Evolutionary conservation across 2,888 invertebrate species (phyloP).

Genomic region (Eristalinus aeneus): DNA sequence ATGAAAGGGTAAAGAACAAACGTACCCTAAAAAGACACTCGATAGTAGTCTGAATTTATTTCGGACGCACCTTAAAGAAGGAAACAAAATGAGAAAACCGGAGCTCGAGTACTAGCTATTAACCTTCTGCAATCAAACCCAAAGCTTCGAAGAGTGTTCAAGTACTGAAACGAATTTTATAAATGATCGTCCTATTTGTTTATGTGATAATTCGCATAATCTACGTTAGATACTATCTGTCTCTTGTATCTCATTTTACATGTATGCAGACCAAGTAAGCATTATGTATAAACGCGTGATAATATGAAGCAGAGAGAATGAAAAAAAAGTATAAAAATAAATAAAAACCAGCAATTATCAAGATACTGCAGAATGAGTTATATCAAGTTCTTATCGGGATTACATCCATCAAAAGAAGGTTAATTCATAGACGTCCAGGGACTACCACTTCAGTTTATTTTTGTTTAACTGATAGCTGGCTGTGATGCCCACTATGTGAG

Average conservation of each 20-base stretch:
- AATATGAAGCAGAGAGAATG: not conserved
- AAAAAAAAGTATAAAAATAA: not conserved
- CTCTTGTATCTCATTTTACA: not conserved
- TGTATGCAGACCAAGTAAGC: not conserved
- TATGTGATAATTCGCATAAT: conserved; percentile 65
- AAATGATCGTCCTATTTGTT: conserved; percentile 56
- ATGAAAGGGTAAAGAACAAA: not conserved
- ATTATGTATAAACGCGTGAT: not conserved
- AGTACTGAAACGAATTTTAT: conserved; percentile 54
- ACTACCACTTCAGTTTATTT: conserved; percentile 28
- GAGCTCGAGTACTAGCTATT: no score
- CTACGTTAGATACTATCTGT: conserved; percentile 45
- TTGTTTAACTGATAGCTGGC: conserved; percentile 1
- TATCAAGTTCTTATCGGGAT: conserved; percentile 62
- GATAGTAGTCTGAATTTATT: no score
- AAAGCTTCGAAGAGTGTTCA: conserved; percentile 39
- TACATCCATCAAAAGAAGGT: conserved; percentile 49
- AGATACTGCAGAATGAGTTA: conserved; percentile 62
- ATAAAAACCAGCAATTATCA: conserved; percentile 8
- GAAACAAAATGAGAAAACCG: not conserved
- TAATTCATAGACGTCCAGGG: conserved; percentile 29
- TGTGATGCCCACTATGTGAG: conserved; percentile 12
- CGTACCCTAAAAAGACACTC: no score
- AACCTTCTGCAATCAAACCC: conserved; percentile 30
- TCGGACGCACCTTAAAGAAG: not conserved